Percentiles rank a stretch among this genome's conserved stretches.
Evolutionary conservation across 2,113 vertebrate genomes (phyloP).

Genomic region (Mesocricetus auratus): DNA sequence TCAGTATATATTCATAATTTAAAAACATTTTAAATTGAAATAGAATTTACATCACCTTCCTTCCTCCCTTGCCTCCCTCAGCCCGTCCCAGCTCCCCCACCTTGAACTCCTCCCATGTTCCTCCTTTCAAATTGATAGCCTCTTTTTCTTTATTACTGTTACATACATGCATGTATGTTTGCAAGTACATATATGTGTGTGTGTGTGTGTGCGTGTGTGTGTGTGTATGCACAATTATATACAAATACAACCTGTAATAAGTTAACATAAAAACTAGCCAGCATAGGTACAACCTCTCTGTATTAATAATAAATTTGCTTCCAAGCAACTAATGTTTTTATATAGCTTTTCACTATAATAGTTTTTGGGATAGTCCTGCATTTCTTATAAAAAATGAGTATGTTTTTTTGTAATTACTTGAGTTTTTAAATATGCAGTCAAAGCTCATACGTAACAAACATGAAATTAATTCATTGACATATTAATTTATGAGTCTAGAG

Average conservation of each 20-base stretch:
- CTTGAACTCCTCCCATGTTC: background rate
- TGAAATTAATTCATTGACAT: conserved; percentile 67
- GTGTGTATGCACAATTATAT: background rate
- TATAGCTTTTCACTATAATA: conserved; percentile 75
- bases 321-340: conserved; percentile 80
- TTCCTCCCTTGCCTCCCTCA: background rate
- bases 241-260: background rate
- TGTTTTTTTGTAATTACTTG: conserved; percentile 62
- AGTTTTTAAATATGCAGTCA: conserved; percentile 59
- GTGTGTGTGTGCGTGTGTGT: background rate
- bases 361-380: conserved; percentile 57
- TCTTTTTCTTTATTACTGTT: background rate
- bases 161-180: background rate
- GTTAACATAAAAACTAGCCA: background rate
- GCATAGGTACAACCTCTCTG: conserved; percentile 69
- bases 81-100: background rate
- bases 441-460: conserved; percentile 60
- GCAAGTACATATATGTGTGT: background rate
- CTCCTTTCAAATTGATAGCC: background rate
- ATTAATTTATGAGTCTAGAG: conserved; percentile 57
- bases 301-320: conserved; percentile 78
- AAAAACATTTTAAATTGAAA: background rate
- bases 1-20: background rate
- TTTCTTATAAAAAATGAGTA: conserved; percentile 71
- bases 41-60: background rate